phyloP scores from a whole-genome alignment of 2,113 vertebrate species.

The Heterocephalus glaber region DNA sequence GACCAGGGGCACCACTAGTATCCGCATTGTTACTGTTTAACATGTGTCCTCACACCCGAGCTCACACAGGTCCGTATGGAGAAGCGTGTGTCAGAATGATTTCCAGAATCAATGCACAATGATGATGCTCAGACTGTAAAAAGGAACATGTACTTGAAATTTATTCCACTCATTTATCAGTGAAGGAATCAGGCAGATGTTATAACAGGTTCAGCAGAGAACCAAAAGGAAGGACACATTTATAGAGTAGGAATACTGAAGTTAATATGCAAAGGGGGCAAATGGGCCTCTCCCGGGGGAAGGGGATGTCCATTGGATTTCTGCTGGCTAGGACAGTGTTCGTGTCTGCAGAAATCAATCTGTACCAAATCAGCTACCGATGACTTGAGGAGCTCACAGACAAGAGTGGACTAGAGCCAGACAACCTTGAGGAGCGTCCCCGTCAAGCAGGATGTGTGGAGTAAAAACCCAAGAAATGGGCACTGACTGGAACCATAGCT shows the following conservation, averaged over 20 bases:
- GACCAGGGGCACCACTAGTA: fast-evolving
- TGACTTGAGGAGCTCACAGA: no score
- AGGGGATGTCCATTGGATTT: no score
- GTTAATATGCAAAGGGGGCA: no score
- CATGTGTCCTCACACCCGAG: not conserved
- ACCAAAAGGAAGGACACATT: not conserved
- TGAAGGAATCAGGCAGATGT: not conserved
- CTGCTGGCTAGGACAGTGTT: not conserved
- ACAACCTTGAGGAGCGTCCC: not conserved
- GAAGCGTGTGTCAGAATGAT: not conserved
- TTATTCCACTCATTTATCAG: not conserved
- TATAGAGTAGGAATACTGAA: not conserved
- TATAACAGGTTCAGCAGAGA: no score
- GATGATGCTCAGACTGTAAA: not conserved
- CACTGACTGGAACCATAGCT: not conserved
- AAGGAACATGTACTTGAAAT: not conserved
- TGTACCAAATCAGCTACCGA: no score
- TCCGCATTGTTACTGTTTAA: not conserved
- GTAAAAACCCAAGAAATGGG: not conserved
- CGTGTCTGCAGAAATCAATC: no score
- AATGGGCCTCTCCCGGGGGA: not conserved
- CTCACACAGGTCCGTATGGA: no score
- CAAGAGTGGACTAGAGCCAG: not conserved
- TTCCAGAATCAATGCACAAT: not conserved
- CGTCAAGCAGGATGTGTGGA: not conserved